phyloP scores from a whole-genome alignment of 37 sponge, comb jelly and placozoan genomes.

The Ianthella basta region DNA sequence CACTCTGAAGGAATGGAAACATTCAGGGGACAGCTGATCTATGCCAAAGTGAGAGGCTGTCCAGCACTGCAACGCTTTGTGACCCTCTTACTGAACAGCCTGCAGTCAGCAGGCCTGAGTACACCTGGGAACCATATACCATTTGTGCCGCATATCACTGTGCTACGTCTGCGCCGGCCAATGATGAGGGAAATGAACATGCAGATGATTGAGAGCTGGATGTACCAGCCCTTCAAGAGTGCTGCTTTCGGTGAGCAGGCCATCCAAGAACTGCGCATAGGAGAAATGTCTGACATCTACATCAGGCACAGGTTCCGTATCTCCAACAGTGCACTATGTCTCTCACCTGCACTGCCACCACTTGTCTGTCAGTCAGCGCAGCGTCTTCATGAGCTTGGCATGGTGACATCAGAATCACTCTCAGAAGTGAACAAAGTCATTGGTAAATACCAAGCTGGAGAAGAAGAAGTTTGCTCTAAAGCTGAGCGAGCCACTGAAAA shows the following conservation, averaged over 20 bases:
- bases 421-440: background rate
- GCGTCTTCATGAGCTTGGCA: background rate
- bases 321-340: conserved; percentile 16
- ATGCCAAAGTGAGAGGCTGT: conserved; percentile 45
- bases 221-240: conserved; percentile 49
- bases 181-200: conserved; percentile 63
- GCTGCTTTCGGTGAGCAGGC: conserved; percentile 56
- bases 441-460: background rate
- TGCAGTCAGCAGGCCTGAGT: conserved; percentile 70
- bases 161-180: conserved; percentile 79
- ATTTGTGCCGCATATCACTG: conserved; percentile 87
- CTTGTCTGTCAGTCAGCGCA: conserved; percentile 1
- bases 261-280: conserved; percentile 52
- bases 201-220: conserved; percentile 18
- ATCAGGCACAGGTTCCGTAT: conserved; percentile 71
- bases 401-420: background rate
- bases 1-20: conserved; percentile 67
- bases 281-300: conserved; percentile 70
- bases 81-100: conserved; percentile 51
- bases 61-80: conserved; percentile 68
- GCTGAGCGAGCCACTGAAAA: conserved; percentile 1
- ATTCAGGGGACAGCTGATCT: conserved; percentile 72
- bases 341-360: background rate
- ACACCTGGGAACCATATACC: conserved; percentile 86
- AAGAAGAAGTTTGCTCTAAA: background rate